Conservation (phyloP, 2,888 invertebrate species). For the Frankliniella intonsa region DNA sequence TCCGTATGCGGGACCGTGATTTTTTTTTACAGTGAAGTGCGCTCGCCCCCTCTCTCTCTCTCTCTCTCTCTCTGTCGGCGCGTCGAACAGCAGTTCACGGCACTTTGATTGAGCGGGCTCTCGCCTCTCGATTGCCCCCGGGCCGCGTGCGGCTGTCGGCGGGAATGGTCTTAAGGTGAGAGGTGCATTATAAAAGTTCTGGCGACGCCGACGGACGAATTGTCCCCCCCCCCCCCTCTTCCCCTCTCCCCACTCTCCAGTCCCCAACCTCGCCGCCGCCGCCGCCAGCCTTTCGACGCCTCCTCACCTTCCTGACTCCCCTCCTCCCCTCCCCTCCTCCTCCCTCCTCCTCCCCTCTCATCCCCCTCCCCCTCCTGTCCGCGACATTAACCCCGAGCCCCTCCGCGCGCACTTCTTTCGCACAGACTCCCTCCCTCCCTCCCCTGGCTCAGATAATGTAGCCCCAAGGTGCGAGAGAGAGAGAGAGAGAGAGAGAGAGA, state of each 20-base stretch:
- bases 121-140: too few species aligned
- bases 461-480: slow-evolving; percentile 3
- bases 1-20: too few species aligned
- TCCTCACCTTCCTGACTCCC: not conserved
- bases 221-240: not conserved
- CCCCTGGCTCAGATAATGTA: slow-evolving; percentile 8
- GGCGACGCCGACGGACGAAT: slow-evolving; percentile 1
- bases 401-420: slow-evolving; percentile 19
- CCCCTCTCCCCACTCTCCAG: not conserved
- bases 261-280: not conserved
- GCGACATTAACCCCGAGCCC: slow-evolving; percentile 21
- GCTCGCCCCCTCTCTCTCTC: not conserved
- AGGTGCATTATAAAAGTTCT: slow-evolving; percentile 25
- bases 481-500: too few species aligned
- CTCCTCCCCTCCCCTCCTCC: not conserved
- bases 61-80: not conserved
- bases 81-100: not conserved
- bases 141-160: not conserved
- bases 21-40: too few species aligned
- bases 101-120: slow-evolving; percentile 8
- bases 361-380: not conserved
- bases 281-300: not conserved
- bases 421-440: not conserved
- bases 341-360: not conserved
- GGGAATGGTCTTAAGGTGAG: slow-evolving; percentile 7